Percentiles rank a stretch among this genome's conserved stretches.
Evolutionary conservation across 2,113 vertebrate species (phyloP).

Genomic region (Glareola pratincola): DNA sequence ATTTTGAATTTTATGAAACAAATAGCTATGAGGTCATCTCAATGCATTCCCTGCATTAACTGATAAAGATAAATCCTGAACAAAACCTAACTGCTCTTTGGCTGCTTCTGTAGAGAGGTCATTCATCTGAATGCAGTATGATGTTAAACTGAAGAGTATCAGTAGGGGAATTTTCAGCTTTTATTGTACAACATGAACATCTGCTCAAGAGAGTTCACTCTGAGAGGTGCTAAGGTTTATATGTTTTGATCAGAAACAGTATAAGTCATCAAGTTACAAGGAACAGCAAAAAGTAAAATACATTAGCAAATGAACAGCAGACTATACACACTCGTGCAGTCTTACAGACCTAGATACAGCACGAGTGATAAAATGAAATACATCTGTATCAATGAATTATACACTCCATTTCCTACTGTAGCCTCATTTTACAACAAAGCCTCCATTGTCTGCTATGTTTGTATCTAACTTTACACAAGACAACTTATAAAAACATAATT

Average conservation of each 20-base stretch:
- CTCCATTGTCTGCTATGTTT: neutral
- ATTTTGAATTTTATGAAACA: neutral
- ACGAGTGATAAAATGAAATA: neutral
- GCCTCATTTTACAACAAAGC: neutral
- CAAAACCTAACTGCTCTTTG: neutral
- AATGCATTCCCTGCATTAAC: neutral
- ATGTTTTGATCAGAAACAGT: slow-evolving; percentile 10
- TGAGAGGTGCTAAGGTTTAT: neutral
- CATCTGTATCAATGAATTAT: neutral
- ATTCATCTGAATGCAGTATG: neutral
- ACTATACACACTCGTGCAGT: neutral
- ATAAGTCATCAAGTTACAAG: neutral
- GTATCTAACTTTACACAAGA: neutral
- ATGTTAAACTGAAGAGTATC: neutral
- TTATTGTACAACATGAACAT: neutral
- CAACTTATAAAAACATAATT: neutral
- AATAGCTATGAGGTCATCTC: neutral
- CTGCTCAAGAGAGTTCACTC: neutral
- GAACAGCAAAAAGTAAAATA: neutral
- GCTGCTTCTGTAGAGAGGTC: neutral
- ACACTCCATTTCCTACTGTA: neutral
- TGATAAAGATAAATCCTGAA: slow-evolving; percentile 18
- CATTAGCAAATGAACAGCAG: neutral
- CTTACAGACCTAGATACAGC: neutral
- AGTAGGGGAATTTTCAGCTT: neutral